phyloP scores from a whole-genome alignment of 1,140 invertebrate species.

The Stegodyphus mimosarum region DNA sequence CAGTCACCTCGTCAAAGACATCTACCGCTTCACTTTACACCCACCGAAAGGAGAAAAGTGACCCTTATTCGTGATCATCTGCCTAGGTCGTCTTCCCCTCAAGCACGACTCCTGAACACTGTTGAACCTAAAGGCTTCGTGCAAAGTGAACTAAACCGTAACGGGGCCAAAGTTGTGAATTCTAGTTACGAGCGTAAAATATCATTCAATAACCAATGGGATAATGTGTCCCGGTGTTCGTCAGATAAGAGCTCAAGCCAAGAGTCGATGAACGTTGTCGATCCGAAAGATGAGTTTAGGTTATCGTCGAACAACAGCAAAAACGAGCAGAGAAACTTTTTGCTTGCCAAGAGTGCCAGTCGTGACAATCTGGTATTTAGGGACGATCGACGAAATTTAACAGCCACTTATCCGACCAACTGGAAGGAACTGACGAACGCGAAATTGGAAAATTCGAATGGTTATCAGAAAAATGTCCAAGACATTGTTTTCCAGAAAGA shows the following conservation, averaged over 20 bases:
- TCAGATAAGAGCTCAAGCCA: conserved; percentile 47
- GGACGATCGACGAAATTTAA: conserved; percentile 43
- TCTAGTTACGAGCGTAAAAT: conserved; percentile 38
- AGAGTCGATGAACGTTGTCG: conserved; percentile 47
- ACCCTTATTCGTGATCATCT: conserved; percentile 57
- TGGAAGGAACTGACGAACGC: conserved; percentile 40
- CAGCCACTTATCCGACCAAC: conserved; percentile 37
- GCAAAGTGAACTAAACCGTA: conserved; percentile 14
- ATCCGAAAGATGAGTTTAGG: conserved; percentile 35
- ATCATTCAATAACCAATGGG: conserved; percentile 26
- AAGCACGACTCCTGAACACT: conserved; percentile 25
- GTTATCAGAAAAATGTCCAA: conserved; percentile 8
- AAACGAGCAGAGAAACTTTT: conserved; percentile 43
- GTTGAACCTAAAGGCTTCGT: conserved; percentile 28
- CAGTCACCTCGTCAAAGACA: conserved; percentile 29
- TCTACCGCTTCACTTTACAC: conserved; percentile 35
- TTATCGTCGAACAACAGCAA: conserved; percentile 26
- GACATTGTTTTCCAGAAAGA: too few relatives aligned
- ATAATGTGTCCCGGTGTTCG: conserved; percentile 48
- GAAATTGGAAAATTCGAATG: conserved; percentile 36
- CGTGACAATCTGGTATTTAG: conserved; percentile 45
- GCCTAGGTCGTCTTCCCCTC: conserved; percentile 40
- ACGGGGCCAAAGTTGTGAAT: conserved; percentile 11
- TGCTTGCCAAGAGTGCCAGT: conserved; percentile 34
- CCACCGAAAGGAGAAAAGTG: conserved; percentile 61